A percentile compares a stretch with the other conserved stretches of the same genome.
These are phyloP conservation scores for Cyclopterus lumpus DNA, from an alignment of 2,797 vertebrate genomes.

Conservation along the genomic window DNA sequence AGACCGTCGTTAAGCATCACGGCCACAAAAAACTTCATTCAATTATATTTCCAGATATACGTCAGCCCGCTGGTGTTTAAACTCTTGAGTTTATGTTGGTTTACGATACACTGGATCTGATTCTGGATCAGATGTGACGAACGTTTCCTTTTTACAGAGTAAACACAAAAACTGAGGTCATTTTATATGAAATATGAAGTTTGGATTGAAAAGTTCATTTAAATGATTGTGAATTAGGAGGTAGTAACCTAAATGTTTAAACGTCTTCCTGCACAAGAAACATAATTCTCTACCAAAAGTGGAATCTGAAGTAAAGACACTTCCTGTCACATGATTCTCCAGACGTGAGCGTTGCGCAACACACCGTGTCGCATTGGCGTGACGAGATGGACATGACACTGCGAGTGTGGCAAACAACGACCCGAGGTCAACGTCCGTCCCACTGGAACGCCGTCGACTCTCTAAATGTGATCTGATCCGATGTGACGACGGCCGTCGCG, in stretches of 20 bases:
- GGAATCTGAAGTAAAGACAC: slow-evolving; percentile 12
- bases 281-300: slow-evolving; percentile 4
- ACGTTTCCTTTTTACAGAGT: background rate
- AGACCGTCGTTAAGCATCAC: slow-evolving; percentile 7
- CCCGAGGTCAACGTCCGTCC: slow-evolving; percentile 22
- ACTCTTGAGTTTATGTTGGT: background rate
- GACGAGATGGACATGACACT: slow-evolving; percentile 57
- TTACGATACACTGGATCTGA: background rate
- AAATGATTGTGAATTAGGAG: too few species aligned
- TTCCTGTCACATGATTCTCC: slow-evolving; percentile 22
- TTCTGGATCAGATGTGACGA: background rate
- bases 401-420: slow-evolving; percentile 29
- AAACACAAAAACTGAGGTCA: background rate
- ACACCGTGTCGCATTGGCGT: slow-evolving; percentile 37
- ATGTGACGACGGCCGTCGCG: slow-evolving; percentile 17
- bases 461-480: slow-evolving; percentile 29
- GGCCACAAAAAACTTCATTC: background rate
- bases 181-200: too few species aligned
- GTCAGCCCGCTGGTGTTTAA: slow-evolving; percentile 9
- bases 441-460: background rate
- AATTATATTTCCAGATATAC: slow-evolving; percentile 8
- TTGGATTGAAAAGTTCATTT: too few species aligned
- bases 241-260: too few species aligned
- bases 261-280: background rate
- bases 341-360: slow-evolving; percentile 14